Base-by-base conservation (phyloP, 2,797 vertebrate genomes). In the Bovichtus variegatus region DNA sequence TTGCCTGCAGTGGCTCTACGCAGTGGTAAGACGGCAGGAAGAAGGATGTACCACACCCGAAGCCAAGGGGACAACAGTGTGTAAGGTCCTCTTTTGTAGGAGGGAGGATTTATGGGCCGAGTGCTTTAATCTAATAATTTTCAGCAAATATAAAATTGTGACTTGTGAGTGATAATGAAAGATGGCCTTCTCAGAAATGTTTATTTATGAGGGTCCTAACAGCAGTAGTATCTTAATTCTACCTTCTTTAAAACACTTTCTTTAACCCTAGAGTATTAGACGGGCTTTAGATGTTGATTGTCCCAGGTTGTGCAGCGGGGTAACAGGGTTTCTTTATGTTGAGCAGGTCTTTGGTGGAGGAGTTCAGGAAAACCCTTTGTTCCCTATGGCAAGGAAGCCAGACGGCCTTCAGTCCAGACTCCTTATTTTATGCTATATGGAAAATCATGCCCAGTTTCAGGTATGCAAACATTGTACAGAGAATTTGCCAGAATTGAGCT, bases 381-480 rank as follows among this genome's bases (percentile, higher is more conserved):
- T 97, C 98, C 78, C 93, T 99, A 81, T 99, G 98, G 98, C 98
- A 99, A 91, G 98, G 98, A 63, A 98, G 90, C 92, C 98, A 98
- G 93, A 96, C 96, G 0, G 98, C 98, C 23, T 99, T 99, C 92
- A 99, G 98, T 87, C 98, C 98, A 12, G 98, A 99, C 84, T 98
- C 98, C 57, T 91, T 99, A 62, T 99, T 99, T 92, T 99, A 99
- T 0, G 97, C 99, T 58, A 95, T 99, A 91, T 99, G 98, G 98
- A 99, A 99, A 94, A 98, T 99, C 91, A 99, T 99, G 98, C 98
- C 98, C 78, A 99, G 97, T 94, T 99, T 99, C 94, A 97, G 98
- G 98, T 99, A 95, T 88, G 29, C 83, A 78, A 62, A 9, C 10
- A 15, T 13, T 41, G 3, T 6, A 9, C 19, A 23, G n/a, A 67